These are phyloP conservation scores for Kradibia gibbosae DNA, from an alignment of 1,140 invertebrate genomes.

Conservation along the genomic window DNA sequence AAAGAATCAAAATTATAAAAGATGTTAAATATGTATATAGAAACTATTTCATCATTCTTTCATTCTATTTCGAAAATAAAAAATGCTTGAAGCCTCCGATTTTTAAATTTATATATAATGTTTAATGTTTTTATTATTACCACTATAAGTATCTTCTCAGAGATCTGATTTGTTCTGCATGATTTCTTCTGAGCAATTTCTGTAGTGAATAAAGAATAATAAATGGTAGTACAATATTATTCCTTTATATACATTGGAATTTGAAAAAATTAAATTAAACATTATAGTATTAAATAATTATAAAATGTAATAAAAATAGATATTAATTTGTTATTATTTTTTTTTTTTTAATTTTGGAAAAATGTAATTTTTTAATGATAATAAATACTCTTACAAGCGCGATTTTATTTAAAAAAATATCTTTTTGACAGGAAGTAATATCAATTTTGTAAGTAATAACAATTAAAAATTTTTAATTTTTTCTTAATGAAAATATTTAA, in stretches of 20 bases:
- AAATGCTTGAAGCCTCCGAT: conserved; percentile 21
- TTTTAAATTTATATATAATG: not conserved
- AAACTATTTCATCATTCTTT: conserved; percentile 13
- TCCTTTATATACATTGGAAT: conserved; percentile 16
- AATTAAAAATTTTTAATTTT: no score
- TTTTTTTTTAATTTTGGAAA: no score
- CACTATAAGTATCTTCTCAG: conserved; percentile 52
- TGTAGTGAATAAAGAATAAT: conserved; percentile 55
- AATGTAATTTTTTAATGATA: no score
- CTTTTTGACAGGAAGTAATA: no score
- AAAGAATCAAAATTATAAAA: conserved; percentile 39
- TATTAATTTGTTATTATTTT: conserved; percentile 37
- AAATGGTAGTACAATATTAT: conserved; percentile 46
- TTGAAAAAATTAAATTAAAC: conserved; percentile 27
- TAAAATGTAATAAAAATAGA: conserved; percentile 13
- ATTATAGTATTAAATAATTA: conserved; percentile 18
- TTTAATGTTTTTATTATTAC: conserved; percentile 12
- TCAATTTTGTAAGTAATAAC: no score
- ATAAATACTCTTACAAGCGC: no score
- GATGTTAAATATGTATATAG: conserved; percentile 27
- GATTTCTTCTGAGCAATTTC: conserved; percentile 66
- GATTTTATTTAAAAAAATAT: no score
- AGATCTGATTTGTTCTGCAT: conserved; percentile 64
- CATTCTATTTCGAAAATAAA: conserved; percentile 12
- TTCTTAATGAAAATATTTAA: no score